Evolutionary conservation across 1,140 invertebrate genomes (phyloP), one percentile per base, ranked within the genome.

Genomic region (Thrips palmi): DNA sequence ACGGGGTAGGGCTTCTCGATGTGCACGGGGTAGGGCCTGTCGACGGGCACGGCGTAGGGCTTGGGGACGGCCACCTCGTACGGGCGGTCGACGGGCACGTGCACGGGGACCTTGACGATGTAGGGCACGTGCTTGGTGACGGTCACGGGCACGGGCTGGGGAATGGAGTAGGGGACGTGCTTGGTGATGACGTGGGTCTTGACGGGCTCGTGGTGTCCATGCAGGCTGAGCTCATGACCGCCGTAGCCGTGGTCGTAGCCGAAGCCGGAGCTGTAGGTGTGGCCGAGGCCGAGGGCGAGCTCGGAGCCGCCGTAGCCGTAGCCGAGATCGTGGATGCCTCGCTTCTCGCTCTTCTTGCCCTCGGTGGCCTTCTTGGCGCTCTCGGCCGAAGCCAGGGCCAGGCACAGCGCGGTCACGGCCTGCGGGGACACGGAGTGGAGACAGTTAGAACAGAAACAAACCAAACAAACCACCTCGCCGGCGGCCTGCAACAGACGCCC

Each of bases 81-180:
- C 0, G 74, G 74, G 27, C 70, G 63, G 41, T 69, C 65, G 36
- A 60, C 39, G 45, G 60, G 63, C 11, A 66, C 59, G 3, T 69
- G 65, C 12, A 80, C 69, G 14, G 71, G 74, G 11, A 77, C 74
- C 51, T 76, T 70, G 1, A 76, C 71, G 17, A 70, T 72, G 22
- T 63, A 60, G 15, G 65, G 71, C 3, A 77, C 61, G 46, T 70
- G 67, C 48, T 77, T 76, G 44, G 72, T 69, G 11, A 42, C 34
- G 11, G 42, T 37, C 14, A 44, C 42, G 23, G 42, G 38, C 8
- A 44, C 42, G 20, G 37, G n/a, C n/a, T n/a, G n/a, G n/a, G n/a
- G n/a, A n/a, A n/a, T n/a, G n/a, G n/a, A n/a, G n/a, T n/a, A n/a
- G n/a, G n/a, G n/a, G n/a, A n/a, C n/a, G n/a, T n/a, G n/a, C n/a